Conservation (phyloP, 2,113 vertebrate genomes). For the Hydrolagus affinis region DNA sequence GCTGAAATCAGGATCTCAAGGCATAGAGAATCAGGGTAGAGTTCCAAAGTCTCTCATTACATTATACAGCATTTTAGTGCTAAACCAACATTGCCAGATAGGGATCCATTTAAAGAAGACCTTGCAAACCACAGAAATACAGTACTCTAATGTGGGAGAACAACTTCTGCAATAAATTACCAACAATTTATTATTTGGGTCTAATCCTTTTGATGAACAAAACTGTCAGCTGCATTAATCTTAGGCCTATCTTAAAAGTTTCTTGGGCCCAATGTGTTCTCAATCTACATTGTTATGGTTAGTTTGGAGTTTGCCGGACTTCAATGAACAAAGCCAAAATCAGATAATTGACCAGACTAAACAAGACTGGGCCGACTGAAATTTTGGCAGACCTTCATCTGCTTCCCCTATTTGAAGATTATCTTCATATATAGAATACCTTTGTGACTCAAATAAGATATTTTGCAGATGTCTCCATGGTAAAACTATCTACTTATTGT, state of each 20-base stretch:
- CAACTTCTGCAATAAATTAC: neutral
- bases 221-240: neutral
- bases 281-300: neutral
- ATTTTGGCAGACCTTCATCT: neutral
- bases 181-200: neutral
- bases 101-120: neutral
- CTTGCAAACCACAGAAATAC: neutral
- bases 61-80: neutral
- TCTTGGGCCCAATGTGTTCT: neutral
- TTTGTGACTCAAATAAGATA: neutral
- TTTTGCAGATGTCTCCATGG: neutral
- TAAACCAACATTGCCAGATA: neutral
- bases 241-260: neutral
- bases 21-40: neutral
- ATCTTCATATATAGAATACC: neutral
- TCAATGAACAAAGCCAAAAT: slow-evolving; percentile 18
- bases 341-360: slow-evolving; percentile 18
- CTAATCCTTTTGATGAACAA: slow-evolving; percentile 7
- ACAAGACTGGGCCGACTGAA: neutral
- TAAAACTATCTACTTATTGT: neutral
- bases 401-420: neutral
- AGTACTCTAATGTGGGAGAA: neutral
- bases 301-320: neutral
- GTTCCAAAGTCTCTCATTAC: neutral
- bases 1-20: neutral